Base-by-base conservation (phyloP, 2,888 invertebrate species). In the Noctua pronuba region DNA sequence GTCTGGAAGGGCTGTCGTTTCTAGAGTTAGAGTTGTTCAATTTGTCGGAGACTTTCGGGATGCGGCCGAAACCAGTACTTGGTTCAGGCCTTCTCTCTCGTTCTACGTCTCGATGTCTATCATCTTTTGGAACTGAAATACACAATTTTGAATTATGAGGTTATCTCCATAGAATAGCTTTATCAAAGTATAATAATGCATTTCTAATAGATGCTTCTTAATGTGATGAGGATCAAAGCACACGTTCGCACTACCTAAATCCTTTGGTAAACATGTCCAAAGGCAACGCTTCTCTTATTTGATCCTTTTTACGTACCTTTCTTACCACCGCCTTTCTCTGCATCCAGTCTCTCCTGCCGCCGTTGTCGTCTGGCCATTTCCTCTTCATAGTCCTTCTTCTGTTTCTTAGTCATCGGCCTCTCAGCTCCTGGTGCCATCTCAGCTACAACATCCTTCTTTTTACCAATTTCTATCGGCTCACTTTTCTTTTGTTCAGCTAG, bases 401-500 rank as follows among this genome's bases (percentile, higher is more conserved):
- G 98, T 87, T 97, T 98, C 87, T 98, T 98, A 0, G 99, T 99
- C 97, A 99, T 97, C 21, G 98, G 96, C 65, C 98, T 97, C 86
- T 98, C 98, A 0, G 75, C 65, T 0, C 84, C 84, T 4, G 97
- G 97, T 80, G 98, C 97, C 35, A 97, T 95, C 82, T 97, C 97
- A 79, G 97, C 92, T 0, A 88, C 84, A 16, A 79, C 86, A 75
- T 95, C 94, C 83, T 95, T 85, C 70, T 70, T 95, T 13, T 92
- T 88, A 11, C 82, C 92, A 13, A 92, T 90, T 46, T 97, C 97
- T 3, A 98, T 92, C 0, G 99, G 99, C 91, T 98, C 98, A 92
- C 97, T 97, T 86, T 98, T 98, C 91, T 99, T 99, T 91, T 98
- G 97, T 88, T 98, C 98, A 0, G 99, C 99, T 13, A 99, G 95